Conservation (phyloP, 1,140 invertebrate genomes). For the Stegodyphus dumicola region DNA sequence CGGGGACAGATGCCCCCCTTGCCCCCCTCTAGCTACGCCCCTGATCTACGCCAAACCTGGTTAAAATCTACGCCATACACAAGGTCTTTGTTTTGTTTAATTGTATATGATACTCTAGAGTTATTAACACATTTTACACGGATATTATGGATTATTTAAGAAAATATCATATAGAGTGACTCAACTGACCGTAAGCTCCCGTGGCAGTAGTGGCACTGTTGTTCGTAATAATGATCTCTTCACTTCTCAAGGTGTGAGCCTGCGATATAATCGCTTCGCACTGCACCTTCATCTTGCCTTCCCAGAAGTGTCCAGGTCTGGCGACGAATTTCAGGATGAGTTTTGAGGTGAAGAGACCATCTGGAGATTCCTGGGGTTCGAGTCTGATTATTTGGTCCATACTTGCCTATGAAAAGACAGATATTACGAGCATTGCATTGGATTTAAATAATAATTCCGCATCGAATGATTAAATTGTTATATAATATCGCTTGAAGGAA, state of each 20-base stretch:
- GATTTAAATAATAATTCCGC: too few species aligned
- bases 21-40: too few species aligned
- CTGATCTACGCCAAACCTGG: too few species aligned
- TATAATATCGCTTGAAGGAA: too few species aligned
- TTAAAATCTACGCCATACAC: too few species aligned
- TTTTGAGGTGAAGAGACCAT: neutral
- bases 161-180: neutral
- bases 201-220: neutral
- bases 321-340: neutral
- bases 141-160: neutral
- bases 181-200: neutral
- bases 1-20: too few species aligned
- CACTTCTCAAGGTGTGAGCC: conserved; percentile 12
- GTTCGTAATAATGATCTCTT: neutral
- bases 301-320: neutral
- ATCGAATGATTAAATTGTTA: too few species aligned
- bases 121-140: too few species aligned
- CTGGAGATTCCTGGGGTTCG: neutral
- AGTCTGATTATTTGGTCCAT: neutral
- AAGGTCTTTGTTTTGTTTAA: too few species aligned
- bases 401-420: neutral
- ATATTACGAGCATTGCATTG: too few species aligned
- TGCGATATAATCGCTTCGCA: conserved; percentile 27
- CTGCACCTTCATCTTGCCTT: conserved; percentile 10
- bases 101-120: too few species aligned